A percentile compares a stretch with the other conserved stretches of the same genome.
Evolutionary conservation across 2,797 vertebrate species (phyloP).

Genomic region (Alfaro cultratus): DNA sequence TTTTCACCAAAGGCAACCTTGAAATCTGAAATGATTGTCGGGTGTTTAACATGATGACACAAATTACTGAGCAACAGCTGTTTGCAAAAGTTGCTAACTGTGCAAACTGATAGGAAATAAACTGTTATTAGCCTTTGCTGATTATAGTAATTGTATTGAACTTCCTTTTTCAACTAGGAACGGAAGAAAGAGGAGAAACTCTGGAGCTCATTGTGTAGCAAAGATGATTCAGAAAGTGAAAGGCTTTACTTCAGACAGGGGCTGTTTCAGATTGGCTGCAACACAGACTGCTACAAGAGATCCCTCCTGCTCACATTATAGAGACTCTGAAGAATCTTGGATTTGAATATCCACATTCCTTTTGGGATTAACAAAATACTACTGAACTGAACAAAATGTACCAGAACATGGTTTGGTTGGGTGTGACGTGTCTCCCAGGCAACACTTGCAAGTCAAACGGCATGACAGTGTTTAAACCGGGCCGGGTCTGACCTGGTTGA

Average conservation of each 20-base stretch:
- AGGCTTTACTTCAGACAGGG: neutral
- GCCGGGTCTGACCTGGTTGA: slow-evolving; percentile 88
- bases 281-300: too few relatives aligned
- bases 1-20: neutral
- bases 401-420: neutral
- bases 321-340: neutral
- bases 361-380: neutral
- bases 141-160: neutral
- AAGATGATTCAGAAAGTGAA: neutral
- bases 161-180: neutral
- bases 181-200: neutral
- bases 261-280: too few relatives aligned
- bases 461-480: neutral
- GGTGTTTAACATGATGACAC: neutral
- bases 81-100: neutral
- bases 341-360: neutral
- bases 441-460: neutral
- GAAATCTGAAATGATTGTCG: neutral
- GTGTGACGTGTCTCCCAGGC: neutral
- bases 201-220: neutral
- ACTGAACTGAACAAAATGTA: neutral
- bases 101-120: neutral
- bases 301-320: neutral
- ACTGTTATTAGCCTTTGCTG: neutral
- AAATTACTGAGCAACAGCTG: neutral